A percentile compares a stretch with the other conserved stretches of the same genome.
These are phyloP conservation scores for Apodemia mormo DNA, from an alignment of 2,888 invertebrate species.

Conservation along the genomic window DNA sequence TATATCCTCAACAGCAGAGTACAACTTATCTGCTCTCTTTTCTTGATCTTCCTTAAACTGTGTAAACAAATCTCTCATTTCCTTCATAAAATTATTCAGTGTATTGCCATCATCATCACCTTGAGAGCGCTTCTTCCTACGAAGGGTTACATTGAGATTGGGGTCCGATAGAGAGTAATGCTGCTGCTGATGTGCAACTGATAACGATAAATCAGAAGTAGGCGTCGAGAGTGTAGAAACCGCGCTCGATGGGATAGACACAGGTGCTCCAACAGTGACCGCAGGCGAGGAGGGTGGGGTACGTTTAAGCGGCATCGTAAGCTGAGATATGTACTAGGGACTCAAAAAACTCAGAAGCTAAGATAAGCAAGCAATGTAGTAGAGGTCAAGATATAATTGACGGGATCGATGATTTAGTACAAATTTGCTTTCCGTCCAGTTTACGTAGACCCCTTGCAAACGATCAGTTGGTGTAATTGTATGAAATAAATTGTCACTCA, in stretches of 20 bases:
- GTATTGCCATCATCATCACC: background rate
- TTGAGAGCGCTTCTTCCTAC: conserved; percentile 2
- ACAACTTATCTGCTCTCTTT: background rate
- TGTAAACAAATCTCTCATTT: background rate
- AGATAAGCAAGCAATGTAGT: background rate
- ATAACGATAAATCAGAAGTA: background rate
- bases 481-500: conserved; percentile 3
- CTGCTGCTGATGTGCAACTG: background rate
- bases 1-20: background rate
- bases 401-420: background rate
- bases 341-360: background rate
- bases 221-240: background rate
- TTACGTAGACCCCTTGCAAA: background rate
- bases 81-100: background rate
- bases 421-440: conserved; percentile 3
- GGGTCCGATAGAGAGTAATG: background rate
- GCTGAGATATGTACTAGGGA: background rate
- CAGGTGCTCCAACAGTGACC: background rate
- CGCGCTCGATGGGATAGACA: background rate
- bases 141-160: background rate
- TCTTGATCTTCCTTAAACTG: conserved; percentile 8
- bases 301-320: conserved; percentile 1
- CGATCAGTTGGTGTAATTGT: background rate
- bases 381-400: background rate
- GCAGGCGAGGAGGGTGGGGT: background rate